phyloP scores from a whole-genome alignment of 2,888 invertebrate genomes.

The Emmelina monodactyla region DNA sequence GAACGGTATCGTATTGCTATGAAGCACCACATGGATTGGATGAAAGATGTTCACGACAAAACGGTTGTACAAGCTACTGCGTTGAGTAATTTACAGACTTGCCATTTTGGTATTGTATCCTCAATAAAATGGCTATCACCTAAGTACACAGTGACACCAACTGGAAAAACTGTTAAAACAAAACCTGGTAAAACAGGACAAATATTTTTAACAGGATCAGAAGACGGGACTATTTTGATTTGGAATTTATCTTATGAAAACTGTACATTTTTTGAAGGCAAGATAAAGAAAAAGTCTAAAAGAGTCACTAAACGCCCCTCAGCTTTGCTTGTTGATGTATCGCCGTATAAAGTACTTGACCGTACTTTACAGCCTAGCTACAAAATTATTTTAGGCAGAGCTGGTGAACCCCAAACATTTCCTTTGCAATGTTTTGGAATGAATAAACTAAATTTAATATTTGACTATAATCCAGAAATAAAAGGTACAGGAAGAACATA shows the following conservation, averaged over 20 bases:
- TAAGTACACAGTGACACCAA: slow-evolving; percentile 63
- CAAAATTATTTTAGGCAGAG: slow-evolving; percentile 55
- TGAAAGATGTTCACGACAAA: slow-evolving; percentile 68
- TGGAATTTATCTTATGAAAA: slow-evolving; percentile 73
- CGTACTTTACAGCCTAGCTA: slow-evolving; percentile 70
- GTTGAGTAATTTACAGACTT: slow-evolving; percentile 67
- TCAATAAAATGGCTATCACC: slow-evolving; percentile 74
- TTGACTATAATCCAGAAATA: slow-evolving; percentile 32
- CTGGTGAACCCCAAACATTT: slow-evolving; percentile 39
- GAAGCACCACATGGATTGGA: slow-evolving; percentile 72
- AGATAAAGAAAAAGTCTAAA: slow-evolving; percentile 46
- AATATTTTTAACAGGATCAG: slow-evolving; percentile 71
- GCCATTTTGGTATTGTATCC: slow-evolving; percentile 71
- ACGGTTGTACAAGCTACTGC: slow-evolving; percentile 67
- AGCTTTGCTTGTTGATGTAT: slow-evolving; percentile 66
- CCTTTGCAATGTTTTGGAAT: slow-evolving; percentile 51
- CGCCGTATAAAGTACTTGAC: slow-evolving; percentile 67
- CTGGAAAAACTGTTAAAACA: slow-evolving; percentile 57
- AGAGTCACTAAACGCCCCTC: slow-evolving; percentile 62
- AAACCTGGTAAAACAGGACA: slow-evolving; percentile 40
- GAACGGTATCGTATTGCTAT: slow-evolving; percentile 69
- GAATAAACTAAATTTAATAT: slow-evolving; percentile 33
- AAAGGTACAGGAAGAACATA: slow-evolving; percentile 44
- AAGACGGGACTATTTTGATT: slow-evolving; percentile 73
- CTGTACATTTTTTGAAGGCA: slow-evolving; percentile 31